These are phyloP conservation scores for Palythoa heliodiscus DNA, from an alignment of 92 coral and sea anemone genomes.

Conservation along the genomic window DNA sequence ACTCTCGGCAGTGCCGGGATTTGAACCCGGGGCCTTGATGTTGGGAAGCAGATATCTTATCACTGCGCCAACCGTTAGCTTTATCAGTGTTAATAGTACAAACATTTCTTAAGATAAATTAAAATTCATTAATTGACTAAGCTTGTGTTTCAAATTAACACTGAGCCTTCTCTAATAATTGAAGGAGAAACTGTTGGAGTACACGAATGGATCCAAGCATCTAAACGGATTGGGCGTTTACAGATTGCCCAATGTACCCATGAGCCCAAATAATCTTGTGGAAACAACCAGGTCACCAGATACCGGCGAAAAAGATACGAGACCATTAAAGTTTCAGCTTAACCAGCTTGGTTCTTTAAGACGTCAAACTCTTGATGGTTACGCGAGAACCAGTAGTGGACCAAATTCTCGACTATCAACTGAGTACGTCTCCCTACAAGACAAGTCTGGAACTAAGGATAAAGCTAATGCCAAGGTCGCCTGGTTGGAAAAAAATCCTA, in stretches of 20 bases:
- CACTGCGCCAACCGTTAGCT: too few species aligned
- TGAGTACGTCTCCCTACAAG: constrained; percentile 44
- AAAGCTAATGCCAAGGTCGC: constrained; percentile 53
- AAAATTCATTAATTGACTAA: background rate
- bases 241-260: background rate
- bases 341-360: background rate
- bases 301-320: background rate
- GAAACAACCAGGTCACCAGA: background rate
- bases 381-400: constrained; percentile 35
- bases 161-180: background rate
- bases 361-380: constrained; percentile 20
- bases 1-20: too few species aligned
- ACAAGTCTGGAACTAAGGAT: constrained; percentile 55
- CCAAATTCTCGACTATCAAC: constrained; percentile 39
- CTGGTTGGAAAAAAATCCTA: constrained; percentile 51
- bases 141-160: background rate
- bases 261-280: background rate
- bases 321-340: background rate
- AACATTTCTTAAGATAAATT: too few species aligned
- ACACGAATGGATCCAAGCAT: background rate
- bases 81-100: too few species aligned
- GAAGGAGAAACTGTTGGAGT: background rate
- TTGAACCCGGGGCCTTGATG: too few species aligned
- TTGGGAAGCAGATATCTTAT: too few species aligned
- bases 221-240: background rate